Evolutionary conservation across 2,113 vertebrate species (phyloP), one percentile per base, ranked within the genome.

Genomic region (Plectropomus leopardus): DNA sequence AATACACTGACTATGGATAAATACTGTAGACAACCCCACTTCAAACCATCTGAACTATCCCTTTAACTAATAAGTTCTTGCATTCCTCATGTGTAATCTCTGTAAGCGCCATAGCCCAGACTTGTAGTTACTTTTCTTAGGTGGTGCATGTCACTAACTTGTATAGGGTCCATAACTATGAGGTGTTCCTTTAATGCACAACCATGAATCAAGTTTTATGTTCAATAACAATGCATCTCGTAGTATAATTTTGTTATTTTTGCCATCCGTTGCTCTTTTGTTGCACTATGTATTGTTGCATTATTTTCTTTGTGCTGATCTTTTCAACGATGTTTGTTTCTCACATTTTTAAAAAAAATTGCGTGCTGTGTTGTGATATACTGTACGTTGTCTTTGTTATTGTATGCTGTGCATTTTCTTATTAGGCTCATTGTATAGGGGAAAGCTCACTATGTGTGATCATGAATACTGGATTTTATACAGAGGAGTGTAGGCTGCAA

Each of bases 401-500:
- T 67, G 7, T 24, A 4, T 6, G 2, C 14, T 8, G 2, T 34
- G 3, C 30, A 4, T 40, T 30, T 36, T 68, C 21, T 36, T 28
- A 34, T 68, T 3, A 44, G 84, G 28, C 4, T 80, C 42, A 16
- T 7, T 10, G 4, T 24, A 24, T 28, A 26, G 15, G 4, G 24
- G 14, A 47, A 21, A 51, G n/a, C 24, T 70, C n/a, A 13, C 0
- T 23, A 30, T 11, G 17, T 0, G 17, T 0, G 5, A 44, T 60
- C 13, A 8, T 30, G 28, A 67, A 53, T 55, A 54, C 34, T 54
- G n/a, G 7, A 26, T 36, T 13, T 14, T 36, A 11, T 36, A 16
- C 30, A 69, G 30, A 82, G 28, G 45, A 72, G 47, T 69, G 24
- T 34, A 19, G 19, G 9, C 21, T 50, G 67, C 68, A 40, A 63